Evolutionary conservation across 2,888 invertebrate species (phyloP).

Genomic region (Digitonthophagus gazella): DNA sequence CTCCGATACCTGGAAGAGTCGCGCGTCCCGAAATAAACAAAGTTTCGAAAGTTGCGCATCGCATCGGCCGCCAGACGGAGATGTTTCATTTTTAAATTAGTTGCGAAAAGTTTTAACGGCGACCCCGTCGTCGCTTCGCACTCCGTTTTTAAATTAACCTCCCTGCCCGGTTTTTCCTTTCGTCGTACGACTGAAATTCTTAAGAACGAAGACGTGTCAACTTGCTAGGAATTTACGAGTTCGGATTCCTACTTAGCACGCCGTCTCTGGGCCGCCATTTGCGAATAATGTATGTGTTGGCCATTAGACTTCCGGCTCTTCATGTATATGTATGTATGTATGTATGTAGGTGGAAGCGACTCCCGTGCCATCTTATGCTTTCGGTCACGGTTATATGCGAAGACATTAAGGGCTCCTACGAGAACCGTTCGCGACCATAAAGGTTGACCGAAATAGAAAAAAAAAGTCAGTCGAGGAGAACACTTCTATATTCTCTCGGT

Average conservation of each 20-base stretch:
- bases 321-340: constrained; percentile 11
- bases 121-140: not conserved
- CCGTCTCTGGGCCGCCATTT: not conserved
- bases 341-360: not conserved
- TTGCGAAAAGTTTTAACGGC: constrained; percentile 17
- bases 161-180: not conserved
- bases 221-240: constrained; percentile 10
- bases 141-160: constrained; percentile 14
- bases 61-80: constrained; percentile 2
- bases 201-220: not conserved
- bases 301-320: constrained; percentile 7
- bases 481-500: not conserved
- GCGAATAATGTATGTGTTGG: constrained; percentile 9
- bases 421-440: not conserved
- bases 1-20: constrained; percentile 10
- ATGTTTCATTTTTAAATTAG: constrained; percentile 18
- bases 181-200: not conserved
- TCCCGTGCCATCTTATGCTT: not conserved
- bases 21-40: constrained; percentile 6
- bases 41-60: not conserved
- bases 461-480: not conserved
- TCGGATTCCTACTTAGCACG: constrained; percentile 1
- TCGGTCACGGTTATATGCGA: not conserved
- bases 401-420: not conserved
- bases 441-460: not conserved